Conservation (phyloP, 2,797 vertebrate species). For the Merluccius polli region DNA sequence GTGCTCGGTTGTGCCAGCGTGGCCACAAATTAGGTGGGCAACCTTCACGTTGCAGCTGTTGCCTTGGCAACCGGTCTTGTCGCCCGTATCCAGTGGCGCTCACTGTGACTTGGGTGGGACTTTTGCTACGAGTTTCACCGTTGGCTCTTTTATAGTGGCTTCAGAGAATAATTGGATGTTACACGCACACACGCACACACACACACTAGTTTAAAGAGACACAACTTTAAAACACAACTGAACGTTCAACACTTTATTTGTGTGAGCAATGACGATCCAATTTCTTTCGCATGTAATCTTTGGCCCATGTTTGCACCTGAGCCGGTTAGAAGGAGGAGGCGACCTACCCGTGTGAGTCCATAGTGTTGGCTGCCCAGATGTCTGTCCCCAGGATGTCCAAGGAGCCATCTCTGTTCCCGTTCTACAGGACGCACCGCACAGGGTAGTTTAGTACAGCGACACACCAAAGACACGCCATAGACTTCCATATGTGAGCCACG, state of each 20-base stretch:
- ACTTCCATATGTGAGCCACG: neutral
- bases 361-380: slow-evolving; percentile 97
- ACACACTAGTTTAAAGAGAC: neutral
- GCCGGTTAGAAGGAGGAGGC: neutral
- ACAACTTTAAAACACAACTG: no score
- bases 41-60: slow-evolving; percentile 42
- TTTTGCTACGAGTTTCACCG: no score
- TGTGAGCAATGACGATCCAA: no score
- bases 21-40: slow-evolving; percentile 42
- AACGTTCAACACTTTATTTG: no score
- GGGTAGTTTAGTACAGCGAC: neutral
- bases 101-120: no score
- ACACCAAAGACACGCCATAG: neutral
- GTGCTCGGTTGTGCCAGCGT: slow-evolving; percentile 41
- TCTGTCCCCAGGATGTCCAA: slow-evolving; percentile 95
- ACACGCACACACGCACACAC: no score
- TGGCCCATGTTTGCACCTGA: neutral
- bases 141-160: neutral
- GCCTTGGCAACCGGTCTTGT: slow-evolving; percentile 43
- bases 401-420: slow-evolving; percentile 86
- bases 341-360: slow-evolving; percentile 87
- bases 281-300: neutral
- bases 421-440: slow-evolving; percentile 67
- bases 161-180: neutral
- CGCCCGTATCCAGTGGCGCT: slow-evolving; percentile 7